phyloP scores from a whole-genome alignment of 2,888 invertebrate genomes.

The Aphodius sticticus region DNA sequence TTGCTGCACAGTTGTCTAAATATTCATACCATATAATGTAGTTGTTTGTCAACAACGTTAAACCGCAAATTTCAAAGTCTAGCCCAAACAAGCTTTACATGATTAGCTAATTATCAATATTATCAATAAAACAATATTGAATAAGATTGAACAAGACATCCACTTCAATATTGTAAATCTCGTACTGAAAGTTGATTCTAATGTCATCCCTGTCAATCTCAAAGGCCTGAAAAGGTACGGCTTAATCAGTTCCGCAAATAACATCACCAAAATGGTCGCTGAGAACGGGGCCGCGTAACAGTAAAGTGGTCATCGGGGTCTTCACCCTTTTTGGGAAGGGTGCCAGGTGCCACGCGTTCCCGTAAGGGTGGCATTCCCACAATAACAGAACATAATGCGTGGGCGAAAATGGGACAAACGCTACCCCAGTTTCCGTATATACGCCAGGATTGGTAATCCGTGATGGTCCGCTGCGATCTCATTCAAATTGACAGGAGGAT shows the following conservation, averaged over 20 bases:
- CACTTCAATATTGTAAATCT: not conserved
- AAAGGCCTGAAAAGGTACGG: not conserved
- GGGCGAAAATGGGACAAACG: constrained; percentile 25
- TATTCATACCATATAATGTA: not conserved
- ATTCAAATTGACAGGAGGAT: not conserved
- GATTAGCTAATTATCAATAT: not conserved
- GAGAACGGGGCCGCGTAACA: constrained; percentile 16
- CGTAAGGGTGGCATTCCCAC: constrained; percentile 41
- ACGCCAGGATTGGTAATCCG: not conserved
- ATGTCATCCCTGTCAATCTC: not conserved
- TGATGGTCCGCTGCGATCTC: not conserved
- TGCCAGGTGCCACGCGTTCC: constrained; percentile 47
- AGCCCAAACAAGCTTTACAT: not conserved
- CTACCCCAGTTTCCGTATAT: not conserved
- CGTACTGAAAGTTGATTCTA: not conserved
- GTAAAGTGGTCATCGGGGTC: constrained; percentile 42
- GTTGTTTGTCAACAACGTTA: not conserved
- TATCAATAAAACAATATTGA: not conserved
- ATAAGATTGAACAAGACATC: not conserved
- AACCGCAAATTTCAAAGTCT: not conserved
- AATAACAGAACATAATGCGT: constrained; percentile 31
- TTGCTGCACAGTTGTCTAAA: not conserved
- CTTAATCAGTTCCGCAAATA: not conserved
- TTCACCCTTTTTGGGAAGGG: constrained; percentile 37
- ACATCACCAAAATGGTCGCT: no score